Evolutionary conservation across 2,113 vertebrate genomes (phyloP), one percentile per base, ranked within the genome.

Genomic region (Anseranas semipalmata): DNA sequence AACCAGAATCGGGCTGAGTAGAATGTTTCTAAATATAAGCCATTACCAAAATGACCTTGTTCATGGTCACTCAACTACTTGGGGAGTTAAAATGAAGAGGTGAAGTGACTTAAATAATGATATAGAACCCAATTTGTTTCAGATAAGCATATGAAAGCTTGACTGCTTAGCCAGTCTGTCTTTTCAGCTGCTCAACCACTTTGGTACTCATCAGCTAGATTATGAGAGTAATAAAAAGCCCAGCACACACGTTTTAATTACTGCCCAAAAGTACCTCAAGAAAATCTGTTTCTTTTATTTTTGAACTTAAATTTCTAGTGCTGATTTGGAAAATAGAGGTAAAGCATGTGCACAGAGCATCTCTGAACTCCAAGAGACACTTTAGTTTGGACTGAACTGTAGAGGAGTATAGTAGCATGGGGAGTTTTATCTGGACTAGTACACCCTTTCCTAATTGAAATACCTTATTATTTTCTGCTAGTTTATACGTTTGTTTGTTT

Each of bases 401-500:
- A 55, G 73, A 90, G 76, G 48, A 76, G n/a, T 53, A 28, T 17
- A 48, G 60, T 65, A 93, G 93, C 74, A 39, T 35, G 14, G 92
- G 92, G 95, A 95, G 66, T 94, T 94, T 94, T 96, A 96, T 92
- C 96, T 93, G 27, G 81, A 60, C 48, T 78, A 62, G 35, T 78
- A 81, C 76, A 86, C 56, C 39, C 72, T 78, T 81, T 84, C 76
- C 94, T 93, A 88, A 93, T 97, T 96, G 93, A 93, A 96, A 91
- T 79, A 82, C 32, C 28, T 21, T 68, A 56, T 71, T 93, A 91
- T 92, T 88, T 95, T 89, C 60, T 76, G 56, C 53, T 68, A 37
- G 68, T 90, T 90, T 92, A 52, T 90, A 92, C 77, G 43, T 28
- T 43, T 8, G 11, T 25, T 59, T 52, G 59, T 46, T 35, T 22